These are phyloP conservation scores for Haemorhous mexicanus DNA, from an alignment of 2,113 vertebrate genomes.

Conservation along the genomic window DNA sequence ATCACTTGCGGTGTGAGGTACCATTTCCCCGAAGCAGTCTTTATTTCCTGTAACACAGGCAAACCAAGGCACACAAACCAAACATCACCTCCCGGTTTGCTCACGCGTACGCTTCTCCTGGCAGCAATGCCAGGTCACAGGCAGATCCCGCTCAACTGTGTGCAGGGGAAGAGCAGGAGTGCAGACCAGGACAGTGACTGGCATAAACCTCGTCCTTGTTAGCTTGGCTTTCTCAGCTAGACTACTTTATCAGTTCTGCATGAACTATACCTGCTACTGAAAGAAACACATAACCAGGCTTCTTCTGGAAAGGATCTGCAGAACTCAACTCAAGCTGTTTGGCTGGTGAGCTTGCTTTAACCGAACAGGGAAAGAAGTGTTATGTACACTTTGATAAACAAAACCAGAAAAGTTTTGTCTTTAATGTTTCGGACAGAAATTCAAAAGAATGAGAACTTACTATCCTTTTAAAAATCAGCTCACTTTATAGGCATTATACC, in stretches of 20 bases:
- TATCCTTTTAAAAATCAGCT: neutral
- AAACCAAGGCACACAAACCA: neutral
- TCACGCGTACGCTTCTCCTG: accelerated
- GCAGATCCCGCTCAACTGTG: neutral
- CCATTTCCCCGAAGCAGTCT: neutral
- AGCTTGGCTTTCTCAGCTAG: neutral
- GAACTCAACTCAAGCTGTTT: neutral
- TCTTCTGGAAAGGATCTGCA: neutral
- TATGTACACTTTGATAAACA: accelerated
- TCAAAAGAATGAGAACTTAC: neutral
- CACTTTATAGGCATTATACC: neutral
- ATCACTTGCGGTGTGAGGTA: too few relatives aligned
- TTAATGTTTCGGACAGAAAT: neutral
- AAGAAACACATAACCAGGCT: neutral
- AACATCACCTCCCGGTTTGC: neutral
- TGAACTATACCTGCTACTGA: neutral
- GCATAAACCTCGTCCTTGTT: neutral
- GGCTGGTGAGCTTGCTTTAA: neutral
- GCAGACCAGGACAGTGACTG: neutral
- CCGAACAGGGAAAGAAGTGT: accelerated
- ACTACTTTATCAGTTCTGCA: neutral
- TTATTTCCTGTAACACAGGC: neutral
- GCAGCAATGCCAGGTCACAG: neutral
- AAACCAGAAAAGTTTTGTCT: too few relatives aligned
- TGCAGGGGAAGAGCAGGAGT: too few relatives aligned